phyloP scores from a whole-genome alignment of 2,797 vertebrate species.

The Poecile montanus region DNA sequence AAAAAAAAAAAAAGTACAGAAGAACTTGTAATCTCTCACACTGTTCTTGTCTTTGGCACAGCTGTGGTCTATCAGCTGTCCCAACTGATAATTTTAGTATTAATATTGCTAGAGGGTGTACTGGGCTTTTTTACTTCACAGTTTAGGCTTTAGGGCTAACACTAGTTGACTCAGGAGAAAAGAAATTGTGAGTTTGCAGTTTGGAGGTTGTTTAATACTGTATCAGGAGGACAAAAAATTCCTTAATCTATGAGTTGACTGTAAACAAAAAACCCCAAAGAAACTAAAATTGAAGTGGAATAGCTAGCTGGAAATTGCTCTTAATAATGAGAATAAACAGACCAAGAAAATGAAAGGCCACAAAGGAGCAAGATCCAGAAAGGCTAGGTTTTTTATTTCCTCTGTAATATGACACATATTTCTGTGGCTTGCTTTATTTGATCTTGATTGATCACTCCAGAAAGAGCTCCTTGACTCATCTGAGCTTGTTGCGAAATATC shows the following conservation, averaged over 20 bases:
- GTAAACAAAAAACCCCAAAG: background rate
- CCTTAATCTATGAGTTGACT: background rate
- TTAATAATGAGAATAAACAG: background rate
- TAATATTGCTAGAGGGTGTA: background rate
- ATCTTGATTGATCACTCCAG: background rate
- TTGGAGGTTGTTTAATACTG: background rate
- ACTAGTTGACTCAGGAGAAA: background rate
- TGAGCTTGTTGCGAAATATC: background rate
- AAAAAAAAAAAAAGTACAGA: background rate
- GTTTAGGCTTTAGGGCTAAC: background rate
- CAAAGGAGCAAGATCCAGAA: background rate
- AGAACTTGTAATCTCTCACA: background rate
- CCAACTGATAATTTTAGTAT: background rate
- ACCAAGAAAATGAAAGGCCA: background rate
- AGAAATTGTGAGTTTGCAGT: background rate
- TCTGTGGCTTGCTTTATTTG: background rate
- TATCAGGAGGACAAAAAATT: background rate
- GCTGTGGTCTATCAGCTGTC: background rate
- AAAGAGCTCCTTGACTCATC: conserved; percentile 9
- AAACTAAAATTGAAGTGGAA: background rate
- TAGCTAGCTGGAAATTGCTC: background rate
- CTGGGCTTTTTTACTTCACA: background rate
- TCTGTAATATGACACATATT: background rate
- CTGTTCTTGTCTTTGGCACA: background rate
- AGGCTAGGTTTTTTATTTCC: background rate